A percentile compares a stretch with the other conserved stretches of the same genome.
Conservation (phyloP, 2,888 invertebrate genomes). For the Tetanocera ferruginea region DNA sequence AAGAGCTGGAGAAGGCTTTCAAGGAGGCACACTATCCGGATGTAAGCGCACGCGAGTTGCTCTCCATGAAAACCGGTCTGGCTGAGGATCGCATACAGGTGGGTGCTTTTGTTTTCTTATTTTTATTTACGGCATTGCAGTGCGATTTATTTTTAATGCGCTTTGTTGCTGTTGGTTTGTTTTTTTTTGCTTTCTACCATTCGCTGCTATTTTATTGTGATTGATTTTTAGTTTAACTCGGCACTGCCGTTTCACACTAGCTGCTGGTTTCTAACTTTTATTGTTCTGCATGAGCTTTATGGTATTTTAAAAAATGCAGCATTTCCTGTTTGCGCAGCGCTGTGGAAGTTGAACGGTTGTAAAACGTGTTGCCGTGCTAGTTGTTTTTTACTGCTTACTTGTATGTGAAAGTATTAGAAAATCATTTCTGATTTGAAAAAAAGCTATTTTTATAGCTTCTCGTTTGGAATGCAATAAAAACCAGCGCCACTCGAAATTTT, state of each 20-base stretch:
- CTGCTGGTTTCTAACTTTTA: slow-evolving; percentile 1
- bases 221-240: slow-evolving; percentile 15
- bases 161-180: not conserved
- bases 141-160: slow-evolving; percentile 14
- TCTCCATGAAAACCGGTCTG: slow-evolving; percentile 90
- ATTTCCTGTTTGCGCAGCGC: slow-evolving; percentile 7
- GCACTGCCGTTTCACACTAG: not conserved
- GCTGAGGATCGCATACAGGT: slow-evolving; percentile 96
- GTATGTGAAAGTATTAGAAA: slow-evolving; percentile 3
- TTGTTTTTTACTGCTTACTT: not conserved
- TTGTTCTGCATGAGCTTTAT: slow-evolving; percentile 30
- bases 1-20: slow-evolving; percentile 99
- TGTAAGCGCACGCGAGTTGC: slow-evolving; percentile 95
- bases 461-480: slow-evolving; percentile 27
- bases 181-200: not conserved
- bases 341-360: not conserved
- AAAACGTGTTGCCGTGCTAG: slow-evolving; percentile 13
- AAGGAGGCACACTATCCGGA: slow-evolving; percentile 99
- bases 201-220: slow-evolving; percentile 22
- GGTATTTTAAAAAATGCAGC: slow-evolving; percentile 18
- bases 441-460: not conserved
- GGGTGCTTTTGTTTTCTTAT: slow-evolving; percentile 63
- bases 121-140: slow-evolving; percentile 1
- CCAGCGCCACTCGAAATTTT: not conserved
- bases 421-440: slow-evolving; percentile 23